phyloP scores from a whole-genome alignment of 2,113 vertebrate species.

The Vireo altiloquus region DNA sequence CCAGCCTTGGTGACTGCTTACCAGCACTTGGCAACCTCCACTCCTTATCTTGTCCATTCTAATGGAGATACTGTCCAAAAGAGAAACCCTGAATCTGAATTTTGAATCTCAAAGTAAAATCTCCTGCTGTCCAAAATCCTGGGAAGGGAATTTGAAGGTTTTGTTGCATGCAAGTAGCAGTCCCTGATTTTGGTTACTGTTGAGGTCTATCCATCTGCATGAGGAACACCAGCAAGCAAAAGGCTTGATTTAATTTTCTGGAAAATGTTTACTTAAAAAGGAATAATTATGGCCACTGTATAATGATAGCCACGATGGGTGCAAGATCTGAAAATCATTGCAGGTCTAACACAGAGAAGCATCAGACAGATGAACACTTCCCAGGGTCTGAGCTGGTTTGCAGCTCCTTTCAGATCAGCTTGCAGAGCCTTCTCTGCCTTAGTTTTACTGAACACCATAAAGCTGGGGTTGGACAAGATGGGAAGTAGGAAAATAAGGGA shows the following conservation, averaged over 20 bases:
- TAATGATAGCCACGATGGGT: fast-evolving
- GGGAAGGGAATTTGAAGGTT: background rate
- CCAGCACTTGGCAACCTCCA: background rate
- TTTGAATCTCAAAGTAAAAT: background rate
- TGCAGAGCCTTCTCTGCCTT: background rate
- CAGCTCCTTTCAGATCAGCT: background rate
- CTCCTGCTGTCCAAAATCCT: background rate
- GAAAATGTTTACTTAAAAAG: background rate
- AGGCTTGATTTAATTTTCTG: background rate
- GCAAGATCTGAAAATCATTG: background rate
- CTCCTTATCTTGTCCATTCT: background rate
- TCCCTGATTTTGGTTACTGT: background rate
- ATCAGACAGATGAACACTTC: fast-evolving
- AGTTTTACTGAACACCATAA: background rate
- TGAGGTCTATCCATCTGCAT: background rate
- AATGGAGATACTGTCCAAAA: background rate
- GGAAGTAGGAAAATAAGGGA: background rate
- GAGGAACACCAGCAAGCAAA: background rate
- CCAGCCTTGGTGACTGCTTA: background rate
- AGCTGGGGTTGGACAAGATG: background rate
- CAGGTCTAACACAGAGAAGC: background rate
- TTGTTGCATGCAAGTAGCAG: background rate
- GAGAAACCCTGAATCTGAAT: background rate
- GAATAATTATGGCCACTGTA: background rate
- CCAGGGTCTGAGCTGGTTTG: background rate